Percentiles rank a stretch among this genome's conserved stretches.
These are phyloP conservation scores for Ptilorrhoa leucosticta DNA, from an alignment of 2,113 vertebrate species.

Conservation along the genomic window DNA sequence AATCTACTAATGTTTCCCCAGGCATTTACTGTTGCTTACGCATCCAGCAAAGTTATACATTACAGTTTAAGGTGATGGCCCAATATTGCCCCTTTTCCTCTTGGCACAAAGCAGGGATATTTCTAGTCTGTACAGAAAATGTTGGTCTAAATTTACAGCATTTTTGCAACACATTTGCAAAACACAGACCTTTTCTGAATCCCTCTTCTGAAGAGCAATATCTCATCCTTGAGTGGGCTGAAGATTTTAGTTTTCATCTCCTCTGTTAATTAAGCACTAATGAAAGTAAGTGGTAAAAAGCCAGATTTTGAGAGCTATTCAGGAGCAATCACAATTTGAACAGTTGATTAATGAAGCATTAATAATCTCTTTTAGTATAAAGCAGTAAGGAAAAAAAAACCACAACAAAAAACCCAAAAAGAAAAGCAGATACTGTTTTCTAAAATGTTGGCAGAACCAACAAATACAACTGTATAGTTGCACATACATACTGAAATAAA, in stretches of 20 bases:
- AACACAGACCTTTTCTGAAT: neutral
- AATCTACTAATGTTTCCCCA: neutral
- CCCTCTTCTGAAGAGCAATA: neutral
- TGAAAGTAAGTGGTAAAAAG: slow-evolving; percentile 44
- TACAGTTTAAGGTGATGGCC: neutral
- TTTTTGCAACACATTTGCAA: neutral
- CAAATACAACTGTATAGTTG: neutral
- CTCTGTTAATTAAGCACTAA: slow-evolving; percentile 54
- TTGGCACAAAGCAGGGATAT: neutral
- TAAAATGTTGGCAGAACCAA: neutral
- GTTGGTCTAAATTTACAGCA: neutral
- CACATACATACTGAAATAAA: neutral
- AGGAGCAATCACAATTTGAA: slow-evolving; percentile 31
- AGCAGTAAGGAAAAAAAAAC: neutral
- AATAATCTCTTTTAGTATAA: neutral
- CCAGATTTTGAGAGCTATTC: slow-evolving; percentile 43
- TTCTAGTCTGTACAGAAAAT: neutral
- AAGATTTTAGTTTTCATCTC: slow-evolving; percentile 40
- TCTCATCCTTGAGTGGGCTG: neutral
- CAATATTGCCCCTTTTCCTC: neutral
- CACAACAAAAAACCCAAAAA: neutral
- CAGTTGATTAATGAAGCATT: slow-evolving; percentile 45
- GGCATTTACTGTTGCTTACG: neutral
- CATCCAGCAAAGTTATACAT: neutral
- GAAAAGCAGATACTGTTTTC: neutral